Conservation (phyloP, 1,140 invertebrate genomes). For the Eurytemora carolleeae region DNA sequence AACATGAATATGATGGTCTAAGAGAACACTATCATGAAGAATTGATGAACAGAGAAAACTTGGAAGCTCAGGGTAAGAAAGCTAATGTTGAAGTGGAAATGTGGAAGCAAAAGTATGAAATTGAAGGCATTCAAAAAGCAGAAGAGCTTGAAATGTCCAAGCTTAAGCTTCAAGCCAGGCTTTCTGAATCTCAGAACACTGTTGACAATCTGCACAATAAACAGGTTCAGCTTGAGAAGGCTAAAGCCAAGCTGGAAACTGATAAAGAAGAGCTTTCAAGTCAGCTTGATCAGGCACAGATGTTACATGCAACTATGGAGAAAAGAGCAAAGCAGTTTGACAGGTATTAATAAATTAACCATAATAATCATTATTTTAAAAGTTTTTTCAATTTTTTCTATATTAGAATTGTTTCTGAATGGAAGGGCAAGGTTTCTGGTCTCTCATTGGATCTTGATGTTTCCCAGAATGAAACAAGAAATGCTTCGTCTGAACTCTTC, state of each 20-base stretch:
- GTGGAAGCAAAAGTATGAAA: slow-evolving; percentile 14
- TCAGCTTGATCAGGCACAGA: background rate
- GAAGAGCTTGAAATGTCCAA: slow-evolving; percentile 91
- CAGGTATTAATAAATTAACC: slow-evolving; percentile 34
- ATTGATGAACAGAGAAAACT: slow-evolving; percentile 27
- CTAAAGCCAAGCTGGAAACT: slow-evolving; percentile 79
- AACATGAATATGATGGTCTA: slow-evolving; percentile 31
- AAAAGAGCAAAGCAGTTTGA: slow-evolving; percentile 94
- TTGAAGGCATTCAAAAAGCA: slow-evolving; percentile 40
- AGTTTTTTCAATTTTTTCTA: background rate
- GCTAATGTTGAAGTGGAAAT: slow-evolving; percentile 46
- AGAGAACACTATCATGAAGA: slow-evolving; percentile 36
- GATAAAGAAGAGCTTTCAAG: slow-evolving; percentile 82
- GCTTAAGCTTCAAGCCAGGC: slow-evolving; percentile 79
- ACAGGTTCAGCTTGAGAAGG: slow-evolving; percentile 77
- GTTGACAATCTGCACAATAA: slow-evolving; percentile 71
- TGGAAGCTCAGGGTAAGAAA: slow-evolving; percentile 37
- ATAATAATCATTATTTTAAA: background rate
- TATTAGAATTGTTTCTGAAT: slow-evolving; percentile 70
- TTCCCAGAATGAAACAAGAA: slow-evolving; percentile 95
- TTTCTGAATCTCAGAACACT: slow-evolving; percentile 53
- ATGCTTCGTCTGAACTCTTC: slow-evolving; percentile 96
- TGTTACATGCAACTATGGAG: slow-evolving; percentile 41
- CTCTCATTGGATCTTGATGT: slow-evolving; percentile 88
- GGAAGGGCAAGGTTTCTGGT: slow-evolving; percentile 76